These are phyloP conservation scores for Siniperca scherzeri DNA, from an alignment of 2,797 vertebrate genomes.

Conservation along the genomic window DNA sequence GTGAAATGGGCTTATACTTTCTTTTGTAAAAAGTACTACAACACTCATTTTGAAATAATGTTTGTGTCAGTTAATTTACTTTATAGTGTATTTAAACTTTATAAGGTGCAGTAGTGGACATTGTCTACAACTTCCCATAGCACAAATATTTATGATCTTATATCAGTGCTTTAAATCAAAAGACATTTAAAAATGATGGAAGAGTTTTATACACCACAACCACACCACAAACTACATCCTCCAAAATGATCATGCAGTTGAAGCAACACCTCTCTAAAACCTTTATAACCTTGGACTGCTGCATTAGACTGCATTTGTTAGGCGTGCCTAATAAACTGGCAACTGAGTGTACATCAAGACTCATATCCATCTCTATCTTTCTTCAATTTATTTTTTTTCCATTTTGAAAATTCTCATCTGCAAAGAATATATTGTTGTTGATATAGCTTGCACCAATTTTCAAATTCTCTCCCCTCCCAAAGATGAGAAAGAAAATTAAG, in stretches of 20 bases:
- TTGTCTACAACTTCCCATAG: not conserved
- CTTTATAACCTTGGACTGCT: not conserved
- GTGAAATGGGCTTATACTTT: constrained; percentile 1
- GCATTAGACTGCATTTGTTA: not conserved
- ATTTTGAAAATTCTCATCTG: not conserved
- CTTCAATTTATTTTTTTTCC: not conserved
- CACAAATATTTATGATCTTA: not conserved
- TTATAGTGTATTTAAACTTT: not conserved
- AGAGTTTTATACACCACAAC: not conserved
- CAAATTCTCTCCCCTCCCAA: not conserved
- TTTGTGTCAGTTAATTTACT: not conserved
- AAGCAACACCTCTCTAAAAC: not conserved
- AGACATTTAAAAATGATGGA: not conserved
- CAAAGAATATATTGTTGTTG: not conserved
- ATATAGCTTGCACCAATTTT: not conserved
- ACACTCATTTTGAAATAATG: not conserved
- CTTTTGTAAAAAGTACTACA: not conserved
- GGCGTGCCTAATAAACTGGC: not conserved
- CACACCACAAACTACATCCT: not conserved
- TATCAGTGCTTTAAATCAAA: not conserved
- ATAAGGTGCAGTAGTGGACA: not conserved
- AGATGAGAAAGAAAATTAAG: not conserved
- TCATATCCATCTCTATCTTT: not conserved
- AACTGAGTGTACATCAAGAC: not conserved
- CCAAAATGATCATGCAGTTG: not conserved